Evolutionary conservation across 2,113 vertebrate species (phyloP), one percentile per base, ranked within the genome.

Genomic region (Platysternon megacephalum): DNA sequence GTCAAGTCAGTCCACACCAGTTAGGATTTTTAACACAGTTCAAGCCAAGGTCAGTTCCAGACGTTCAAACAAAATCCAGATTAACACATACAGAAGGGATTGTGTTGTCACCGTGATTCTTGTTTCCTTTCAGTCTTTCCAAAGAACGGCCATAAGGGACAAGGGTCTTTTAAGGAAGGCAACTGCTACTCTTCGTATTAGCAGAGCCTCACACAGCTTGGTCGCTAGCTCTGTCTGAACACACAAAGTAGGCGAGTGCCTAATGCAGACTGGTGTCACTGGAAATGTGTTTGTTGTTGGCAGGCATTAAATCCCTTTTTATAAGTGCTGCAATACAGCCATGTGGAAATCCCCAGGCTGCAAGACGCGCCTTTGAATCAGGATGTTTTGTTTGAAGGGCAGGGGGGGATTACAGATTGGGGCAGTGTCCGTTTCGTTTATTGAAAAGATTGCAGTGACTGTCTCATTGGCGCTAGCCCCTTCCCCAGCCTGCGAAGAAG

Each of bases 41-140:
- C 97, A 97, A 94, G 94, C 94, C 97, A 93, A 97, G 97, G 97
- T 97, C 97, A 96, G 87, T 97, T 97, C 93, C 93, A 96, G 96
- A 97, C 97, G 92, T 97, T 97, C 97, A 97, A 95, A 96, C 95
- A 91, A 96, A 97, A 97, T 97, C 96, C 97, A 96, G 97, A 97
- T 98, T 98, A 98, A 94, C 97, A 97, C 97, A 94, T 94, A 84
- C 79, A 97, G 96, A 92, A 94, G 96, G 96, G 96, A 97, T 96
- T 97, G 95, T 82, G 87, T 90, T 95, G 97, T 96, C 93, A 95
- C 89, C 85, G 8, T 51, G 94, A 52, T 92, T 95, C 93, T 94
- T 53, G 96, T 95, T 97, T 94, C 95, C 95, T 91, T 84, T 3
- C 93, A 88, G 91, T 83, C 87, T 95, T 88, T 86, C 95, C 95